Base-by-base conservation (phyloP, 1,140 invertebrate species). In the Mizuhopecten yessoensis region DNA sequence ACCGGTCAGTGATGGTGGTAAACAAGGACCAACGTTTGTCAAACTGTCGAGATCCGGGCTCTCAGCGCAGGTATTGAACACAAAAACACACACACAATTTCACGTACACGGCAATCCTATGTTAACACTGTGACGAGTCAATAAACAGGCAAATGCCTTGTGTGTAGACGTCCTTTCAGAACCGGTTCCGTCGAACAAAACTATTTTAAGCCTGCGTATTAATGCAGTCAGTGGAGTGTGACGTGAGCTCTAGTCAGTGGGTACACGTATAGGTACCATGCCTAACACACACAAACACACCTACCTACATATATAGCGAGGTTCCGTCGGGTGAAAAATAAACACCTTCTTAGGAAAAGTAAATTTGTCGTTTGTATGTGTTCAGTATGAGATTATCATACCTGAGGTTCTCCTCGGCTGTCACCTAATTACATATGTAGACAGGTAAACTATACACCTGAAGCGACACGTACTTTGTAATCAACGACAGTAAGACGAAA, bases 141-240 rank as follows among this genome's bases (percentile, higher is more conserved):
- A 75, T 75, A 75, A 75, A 75, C 20, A n/a, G 36, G 36, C 36
- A 39, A 75, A 45, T 9, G 57, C 3, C 57, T 9, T 75, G 57
- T 29, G n/a, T 75, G n/a, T 0, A 5, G 36, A 20, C 45, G 10
- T 49, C 57, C 57, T 75, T 75, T 75, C 57, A 75, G 57, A 75
- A 75, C 57, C 57, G 57, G 57, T 75, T 75, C 57, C 57, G 57
- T 75, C 57, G 0, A 75, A 75, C 57, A 75, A 75, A 49, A 75
- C 57, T 75, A 75, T 75, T 75, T 75, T 75, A 75, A 75, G 57
- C 57, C 57, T 75, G 23, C 57, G 57, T 75, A 75, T 75, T 75
- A 75, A 75, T 29, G 29, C 23, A 75, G 29, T n/a, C 57, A 75
- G 15, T 75, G 57, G n/a, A n/a, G 20, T n/a, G 57, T 75, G 57